Evolutionary conservation across 1,140 invertebrate species (phyloP), one percentile per base, ranked within the genome.

Genomic region (Heliconius congener): DNA sequence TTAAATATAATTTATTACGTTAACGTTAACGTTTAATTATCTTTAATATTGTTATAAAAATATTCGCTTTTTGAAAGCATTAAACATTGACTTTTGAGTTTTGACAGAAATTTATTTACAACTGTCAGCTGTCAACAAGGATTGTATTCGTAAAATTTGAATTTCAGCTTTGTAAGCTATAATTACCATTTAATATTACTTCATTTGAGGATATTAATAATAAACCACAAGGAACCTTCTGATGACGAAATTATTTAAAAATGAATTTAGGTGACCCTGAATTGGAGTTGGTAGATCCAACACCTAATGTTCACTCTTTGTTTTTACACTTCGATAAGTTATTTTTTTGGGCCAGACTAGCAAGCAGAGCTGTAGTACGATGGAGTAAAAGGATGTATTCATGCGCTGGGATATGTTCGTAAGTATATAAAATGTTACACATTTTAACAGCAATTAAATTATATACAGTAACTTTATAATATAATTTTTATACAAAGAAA

Each of bases 331-430:
- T 99, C 88, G 97, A 99, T 95, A 89, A 96, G 42, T 95, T 96
- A 80, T 99, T 98, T 88, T 99, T 99, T 88, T 97, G 96, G 95
- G 96, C 96, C 39, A 95, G 95, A 76, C 95, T 99, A 50, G 91
- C 95, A 1, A 95, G 96, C 76, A 98, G 99, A 27, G 96, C 97
- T 88, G 88, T 90, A 6, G 97, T 99, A 0, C 97, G 97, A 87
- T 99, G 99, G 99, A 99, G 99, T 90, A 97, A 97, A 83, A 95
- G 97, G 86, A 99, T 99, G 99, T 99, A 98, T 77, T 95, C 96
- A 90, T 99, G 97, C 94, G 96, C 96, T 27, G 95, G 95, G 6
- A 92, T 95, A 73, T 96, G 95, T 82, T 91, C 92, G 93, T 95
- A 84, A 90, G 90, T 91, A 81, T 42, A 23, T n/a, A 55, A 8